A percentile compares a stretch with the other conserved stretches of the same genome.
phyloP scores from a whole-genome alignment of 2,888 invertebrate genomes.

The Plebejus argus region DNA sequence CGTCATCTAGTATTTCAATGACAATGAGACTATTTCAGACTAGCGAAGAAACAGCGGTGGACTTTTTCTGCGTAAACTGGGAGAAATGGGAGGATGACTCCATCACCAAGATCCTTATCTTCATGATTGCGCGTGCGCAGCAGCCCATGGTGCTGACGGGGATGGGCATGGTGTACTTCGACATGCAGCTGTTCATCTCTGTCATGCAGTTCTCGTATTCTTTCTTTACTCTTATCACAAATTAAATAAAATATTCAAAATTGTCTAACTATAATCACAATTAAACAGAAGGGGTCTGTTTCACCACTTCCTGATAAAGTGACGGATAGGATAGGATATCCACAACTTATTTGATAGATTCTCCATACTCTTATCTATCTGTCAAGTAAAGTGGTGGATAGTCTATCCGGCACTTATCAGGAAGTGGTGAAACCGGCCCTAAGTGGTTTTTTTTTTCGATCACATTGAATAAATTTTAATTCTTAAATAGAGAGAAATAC shows the following conservation, averaged over 20 bases:
- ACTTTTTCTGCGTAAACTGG: constrained; percentile 57
- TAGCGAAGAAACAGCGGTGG: constrained; percentile 52
- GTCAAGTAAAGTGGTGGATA: no score
- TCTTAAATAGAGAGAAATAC: background rate
- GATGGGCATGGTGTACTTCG: constrained; percentile 55
- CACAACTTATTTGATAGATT: no score
- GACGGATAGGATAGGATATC: no score
- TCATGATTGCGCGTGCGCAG: constrained; percentile 61
- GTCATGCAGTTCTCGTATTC: constrained; percentile 65
- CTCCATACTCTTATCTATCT: no score
- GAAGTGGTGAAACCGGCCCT: no score
- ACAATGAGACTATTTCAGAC: constrained; percentile 48
- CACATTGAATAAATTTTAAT: background rate
- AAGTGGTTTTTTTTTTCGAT: no score
- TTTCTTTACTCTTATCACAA: constrained; percentile 61
- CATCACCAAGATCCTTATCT: constrained; percentile 52
- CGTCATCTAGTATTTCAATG: no score
- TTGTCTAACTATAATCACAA: background rate
- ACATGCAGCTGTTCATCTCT: constrained; percentile 65
- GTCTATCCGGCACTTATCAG: no score
- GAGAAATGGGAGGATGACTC: constrained; percentile 52
- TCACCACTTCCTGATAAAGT: no score
- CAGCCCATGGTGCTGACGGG: constrained; percentile 56
- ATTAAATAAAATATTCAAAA: constrained; percentile 38
- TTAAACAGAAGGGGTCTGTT: background rate